Evolutionary conservation across 1,140 invertebrate species (phyloP).

Genomic region (Hydropsyche tenuis): DNA sequence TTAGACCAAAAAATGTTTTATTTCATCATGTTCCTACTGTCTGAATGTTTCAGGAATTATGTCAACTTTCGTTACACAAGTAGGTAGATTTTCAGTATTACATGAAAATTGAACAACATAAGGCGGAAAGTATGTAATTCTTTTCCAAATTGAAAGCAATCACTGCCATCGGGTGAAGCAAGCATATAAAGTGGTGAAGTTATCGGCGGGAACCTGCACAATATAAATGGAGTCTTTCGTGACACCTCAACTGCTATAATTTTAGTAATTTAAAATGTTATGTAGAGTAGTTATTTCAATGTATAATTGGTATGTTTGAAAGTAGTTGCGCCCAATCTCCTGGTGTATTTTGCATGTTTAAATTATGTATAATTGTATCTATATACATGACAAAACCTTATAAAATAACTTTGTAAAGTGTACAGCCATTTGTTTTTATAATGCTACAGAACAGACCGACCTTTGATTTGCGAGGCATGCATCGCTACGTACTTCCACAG

Average conservation of each 20-base stretch:
- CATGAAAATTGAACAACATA: not conserved
- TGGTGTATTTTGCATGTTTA: slow-evolving; percentile 42
- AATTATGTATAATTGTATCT: slow-evolving; percentile 46
- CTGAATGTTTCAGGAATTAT: no score
- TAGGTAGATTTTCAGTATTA: no score
- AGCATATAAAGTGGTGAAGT: not conserved
- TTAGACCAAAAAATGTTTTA: no score
- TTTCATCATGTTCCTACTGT: no score
- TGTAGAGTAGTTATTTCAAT: slow-evolving; percentile 39
- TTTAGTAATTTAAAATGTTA: slow-evolving; percentile 25
- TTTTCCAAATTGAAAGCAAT: not conserved
- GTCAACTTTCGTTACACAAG: no score
- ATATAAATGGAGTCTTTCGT: slow-evolving; percentile 16
- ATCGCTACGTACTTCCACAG: slow-evolving; percentile 23
- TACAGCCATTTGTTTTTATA: slow-evolving; percentile 45
- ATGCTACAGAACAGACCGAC: slow-evolving; percentile 35
- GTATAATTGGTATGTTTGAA: slow-evolving; percentile 47
- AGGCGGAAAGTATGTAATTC: not conserved
- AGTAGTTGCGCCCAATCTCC: slow-evolving; percentile 36
- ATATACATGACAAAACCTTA: slow-evolving; percentile 32
- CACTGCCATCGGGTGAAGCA: slow-evolving; percentile 1
- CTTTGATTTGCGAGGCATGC: slow-evolving; percentile 26
- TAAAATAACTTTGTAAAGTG: slow-evolving; percentile 44
- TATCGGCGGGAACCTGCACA: slow-evolving; percentile 27
- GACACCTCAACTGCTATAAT: slow-evolving; percentile 24